These are phyloP conservation scores for Pristis pectinata DNA, from an alignment of 2,797 vertebrate genomes.

Conservation along the genomic window DNA sequence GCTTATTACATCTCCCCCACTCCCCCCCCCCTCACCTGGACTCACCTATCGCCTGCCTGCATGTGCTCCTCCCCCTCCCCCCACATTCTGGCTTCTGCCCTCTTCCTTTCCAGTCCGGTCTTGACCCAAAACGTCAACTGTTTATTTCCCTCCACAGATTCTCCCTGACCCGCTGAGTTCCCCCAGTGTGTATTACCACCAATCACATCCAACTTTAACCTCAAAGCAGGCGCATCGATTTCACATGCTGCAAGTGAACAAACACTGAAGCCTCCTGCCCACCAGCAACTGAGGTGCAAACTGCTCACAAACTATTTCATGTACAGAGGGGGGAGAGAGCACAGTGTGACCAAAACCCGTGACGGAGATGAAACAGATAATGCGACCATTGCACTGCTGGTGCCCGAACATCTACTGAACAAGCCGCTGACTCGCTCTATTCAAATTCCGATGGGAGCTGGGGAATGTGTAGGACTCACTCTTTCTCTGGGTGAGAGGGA, in stretches of 20 bases:
- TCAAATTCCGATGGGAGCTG: background rate
- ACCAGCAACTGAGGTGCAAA: background rate
- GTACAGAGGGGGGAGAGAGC: background rate
- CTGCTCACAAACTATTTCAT: background rate
- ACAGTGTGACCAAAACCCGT: background rate
- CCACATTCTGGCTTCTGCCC: too few species aligned
- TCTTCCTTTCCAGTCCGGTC: too few species aligned
- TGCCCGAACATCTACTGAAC: background rate
- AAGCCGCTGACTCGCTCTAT: background rate
- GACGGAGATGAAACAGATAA: background rate
- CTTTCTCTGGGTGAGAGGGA: background rate
- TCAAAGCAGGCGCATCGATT: too few species aligned
- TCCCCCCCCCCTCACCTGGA: too few species aligned
- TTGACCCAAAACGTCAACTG: too few species aligned
- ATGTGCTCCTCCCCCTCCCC: too few species aligned
- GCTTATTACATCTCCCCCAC: too few species aligned
- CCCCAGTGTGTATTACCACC: background rate
- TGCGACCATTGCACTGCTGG: background rate
- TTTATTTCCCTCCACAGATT: too few species aligned
- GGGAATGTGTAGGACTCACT: background rate
- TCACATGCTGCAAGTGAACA: background rate
- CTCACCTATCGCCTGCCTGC: too few species aligned
- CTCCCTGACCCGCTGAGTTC: background rate
- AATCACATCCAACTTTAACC: background rate
- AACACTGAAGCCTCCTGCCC: background rate